These are phyloP conservation scores for Corythornis madagascariensis DNA, from an alignment of 2,113 vertebrate species.

Conservation along the genomic window DNA sequence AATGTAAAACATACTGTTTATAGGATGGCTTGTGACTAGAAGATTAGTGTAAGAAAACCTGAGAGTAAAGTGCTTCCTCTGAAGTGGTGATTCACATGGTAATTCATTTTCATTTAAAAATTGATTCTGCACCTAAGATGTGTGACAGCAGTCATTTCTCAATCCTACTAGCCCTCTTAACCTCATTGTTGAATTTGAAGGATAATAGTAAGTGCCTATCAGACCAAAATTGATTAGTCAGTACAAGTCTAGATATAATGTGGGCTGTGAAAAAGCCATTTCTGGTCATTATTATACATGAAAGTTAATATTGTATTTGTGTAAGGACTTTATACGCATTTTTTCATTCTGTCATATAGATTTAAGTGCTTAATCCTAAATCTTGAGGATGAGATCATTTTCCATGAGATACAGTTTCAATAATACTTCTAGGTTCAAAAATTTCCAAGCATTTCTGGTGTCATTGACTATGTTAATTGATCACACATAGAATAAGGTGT, in stretches of 20 bases:
- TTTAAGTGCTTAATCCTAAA: neutral
- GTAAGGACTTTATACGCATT: neutral
- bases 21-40: neutral
- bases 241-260: neutral
- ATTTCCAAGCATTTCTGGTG: neutral
- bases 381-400: neutral
- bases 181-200: conserved; percentile 40
- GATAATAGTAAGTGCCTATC: conserved; percentile 6
- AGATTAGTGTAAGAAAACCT: conserved; percentile 12
- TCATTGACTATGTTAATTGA: neutral
- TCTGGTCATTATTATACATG: neutral
- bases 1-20: neutral
- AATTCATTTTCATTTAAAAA: conserved; percentile 54
- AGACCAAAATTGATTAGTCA: conserved; percentile 46
- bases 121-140: conserved; percentile 28
- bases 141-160: conserved; percentile 37
- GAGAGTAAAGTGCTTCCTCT: neutral
- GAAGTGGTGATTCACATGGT: conserved; percentile 7
- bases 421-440: neutral
- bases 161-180: neutral
- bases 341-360: neutral
- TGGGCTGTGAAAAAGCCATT: neutral
- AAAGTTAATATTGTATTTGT: neutral
- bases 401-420: neutral
- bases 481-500: rapidly evolving